These are phyloP conservation scores for Thaumetopoea pityocampa DNA, from an alignment of 1,140 invertebrate species.

Conservation along the genomic window DNA sequence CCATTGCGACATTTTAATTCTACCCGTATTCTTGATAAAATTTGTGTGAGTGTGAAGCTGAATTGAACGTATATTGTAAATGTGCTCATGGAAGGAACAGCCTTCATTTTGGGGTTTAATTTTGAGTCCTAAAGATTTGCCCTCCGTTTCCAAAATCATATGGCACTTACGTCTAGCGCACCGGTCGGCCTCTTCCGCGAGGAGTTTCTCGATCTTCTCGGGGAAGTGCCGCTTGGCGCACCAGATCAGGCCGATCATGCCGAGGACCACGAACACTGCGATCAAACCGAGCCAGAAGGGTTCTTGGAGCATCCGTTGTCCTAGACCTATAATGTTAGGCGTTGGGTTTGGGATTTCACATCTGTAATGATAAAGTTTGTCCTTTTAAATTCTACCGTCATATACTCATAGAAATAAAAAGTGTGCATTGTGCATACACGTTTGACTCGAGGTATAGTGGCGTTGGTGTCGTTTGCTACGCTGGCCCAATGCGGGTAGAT, in stretches of 20 bases:
- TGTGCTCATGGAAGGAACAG: constrained; percentile 28
- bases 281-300: constrained; percentile 90
- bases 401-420: no score
- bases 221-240: constrained; percentile 89
- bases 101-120: constrained; percentile 27
- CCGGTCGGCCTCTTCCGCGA: constrained; percentile 86
- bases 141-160: constrained; percentile 28
- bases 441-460: no score
- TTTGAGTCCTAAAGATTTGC: constrained; percentile 50
- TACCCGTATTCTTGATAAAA: constrained; percentile 15
- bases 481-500: no score
- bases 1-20: constrained; percentile 1
- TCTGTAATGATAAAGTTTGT: constrained; percentile 27
- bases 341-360: constrained; percentile 63
- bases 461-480: no score
- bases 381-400: no score
- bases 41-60: constrained; percentile 37
- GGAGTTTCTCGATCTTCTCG: constrained; percentile 87
- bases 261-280: constrained; percentile 85
- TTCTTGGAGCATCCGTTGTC: constrained; percentile 86
- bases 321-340: constrained; percentile 76
- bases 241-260: constrained; percentile 85
- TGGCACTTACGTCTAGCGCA: constrained; percentile 76
- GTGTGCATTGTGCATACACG: no score
- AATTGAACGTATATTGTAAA: constrained; percentile 21